Conservation (phyloP, 2,797 vertebrate species). For the Amniataba percoides region DNA sequence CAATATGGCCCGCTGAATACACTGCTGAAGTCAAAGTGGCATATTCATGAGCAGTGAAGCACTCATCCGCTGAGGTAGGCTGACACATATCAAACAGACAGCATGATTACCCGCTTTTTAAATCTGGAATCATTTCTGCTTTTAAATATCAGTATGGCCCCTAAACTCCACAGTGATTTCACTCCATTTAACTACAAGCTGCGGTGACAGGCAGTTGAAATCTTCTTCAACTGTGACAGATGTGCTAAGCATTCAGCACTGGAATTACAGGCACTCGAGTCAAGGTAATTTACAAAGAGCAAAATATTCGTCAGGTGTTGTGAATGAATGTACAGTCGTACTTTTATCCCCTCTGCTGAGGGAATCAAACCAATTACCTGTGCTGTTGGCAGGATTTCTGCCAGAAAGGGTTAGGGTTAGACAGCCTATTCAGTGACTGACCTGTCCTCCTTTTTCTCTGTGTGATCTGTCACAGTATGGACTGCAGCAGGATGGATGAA, state of each 20-base stretch:
- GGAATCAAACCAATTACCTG: constrained; percentile 32
- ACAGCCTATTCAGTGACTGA: not conserved
- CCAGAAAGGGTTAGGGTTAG: constrained; percentile 13
- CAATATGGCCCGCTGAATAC: not conserved
- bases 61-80: not conserved
- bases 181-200: constrained; percentile 19
- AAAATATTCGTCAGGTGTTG: constrained; percentile 17
- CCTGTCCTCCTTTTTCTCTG: constrained; percentile 4
- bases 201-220: constrained; percentile 27
- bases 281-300: constrained; percentile 14
- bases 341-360: constrained; percentile 24
- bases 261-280: constrained; percentile 37
- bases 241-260: constrained; percentile 18
- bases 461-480: constrained; percentile 1
- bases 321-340: constrained; percentile 23
- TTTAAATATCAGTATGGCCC: not conserved
- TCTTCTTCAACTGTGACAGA: constrained; percentile 37
- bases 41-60: not conserved
- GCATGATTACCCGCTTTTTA: constrained; percentile 13
- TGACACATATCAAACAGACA: not conserved
- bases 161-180: constrained; percentile 5
- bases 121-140: constrained; percentile 12
- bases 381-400: constrained; percentile 1
- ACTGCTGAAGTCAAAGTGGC: constrained; percentile 11
- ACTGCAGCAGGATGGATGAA: not conserved